Conservation (phyloP, 2,797 vertebrate genomes). For the Brotula barbata region DNA sequence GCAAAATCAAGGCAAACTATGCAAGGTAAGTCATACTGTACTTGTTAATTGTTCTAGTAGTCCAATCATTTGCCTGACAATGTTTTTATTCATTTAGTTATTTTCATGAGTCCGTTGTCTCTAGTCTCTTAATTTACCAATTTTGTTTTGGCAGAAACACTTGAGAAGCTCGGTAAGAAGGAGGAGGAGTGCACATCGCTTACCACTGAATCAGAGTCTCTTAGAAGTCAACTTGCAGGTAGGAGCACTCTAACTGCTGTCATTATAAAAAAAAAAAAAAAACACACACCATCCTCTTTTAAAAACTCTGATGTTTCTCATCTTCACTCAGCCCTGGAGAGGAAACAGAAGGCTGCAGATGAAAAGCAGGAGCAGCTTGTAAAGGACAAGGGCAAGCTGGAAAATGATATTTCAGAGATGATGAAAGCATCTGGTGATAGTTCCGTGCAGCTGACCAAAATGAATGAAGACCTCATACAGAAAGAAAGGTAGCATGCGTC, state of each 20-base stretch:
- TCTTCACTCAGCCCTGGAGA: constrained; percentile 82
- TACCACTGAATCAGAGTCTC: constrained; percentile 81
- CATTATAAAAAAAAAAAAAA: background rate
- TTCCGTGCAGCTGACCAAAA: constrained; percentile 89
- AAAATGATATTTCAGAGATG: constrained; percentile 90
- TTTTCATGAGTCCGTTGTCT: background rate
- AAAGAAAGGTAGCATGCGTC: constrained; percentile 90
- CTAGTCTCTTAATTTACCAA: background rate
- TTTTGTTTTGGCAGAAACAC: constrained; percentile 80
- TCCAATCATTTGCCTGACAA: background rate
- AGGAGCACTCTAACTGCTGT: constrained; percentile 37
- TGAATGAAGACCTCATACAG: constrained; percentile 89
- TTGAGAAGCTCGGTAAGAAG: constrained; percentile 84
- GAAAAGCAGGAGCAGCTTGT: constrained; percentile 85
- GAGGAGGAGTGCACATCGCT: constrained; percentile 85
- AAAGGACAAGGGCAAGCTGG: constrained; percentile 88
- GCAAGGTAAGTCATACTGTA: constrained; percentile 82
- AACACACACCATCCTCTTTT: too few relatives aligned
- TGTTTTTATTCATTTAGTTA: background rate
- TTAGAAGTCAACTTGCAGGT: constrained; percentile 85
- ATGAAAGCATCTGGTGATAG: constrained; percentile 93
- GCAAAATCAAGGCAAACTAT: constrained; percentile 80
- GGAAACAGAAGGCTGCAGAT: constrained; percentile 83
- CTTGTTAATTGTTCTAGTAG: background rate
- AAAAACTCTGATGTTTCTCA: background rate